Evolutionary conservation across 1,140 invertebrate genomes (phyloP).

Genomic region (Argopecten irradians): DNA sequence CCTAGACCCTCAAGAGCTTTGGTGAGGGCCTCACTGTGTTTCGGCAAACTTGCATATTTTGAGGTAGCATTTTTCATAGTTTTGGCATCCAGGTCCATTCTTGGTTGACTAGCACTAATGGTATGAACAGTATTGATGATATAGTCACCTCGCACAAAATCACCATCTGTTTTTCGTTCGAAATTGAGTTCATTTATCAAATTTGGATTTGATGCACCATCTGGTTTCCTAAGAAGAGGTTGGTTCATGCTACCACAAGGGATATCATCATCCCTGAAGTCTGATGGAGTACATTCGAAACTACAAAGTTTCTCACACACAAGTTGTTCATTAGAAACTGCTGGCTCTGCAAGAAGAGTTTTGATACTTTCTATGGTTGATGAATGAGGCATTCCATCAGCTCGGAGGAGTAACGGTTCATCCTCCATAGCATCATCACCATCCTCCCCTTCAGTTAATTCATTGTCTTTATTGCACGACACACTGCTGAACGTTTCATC

Average conservation of each 20-base stretch:
- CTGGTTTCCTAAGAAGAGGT: slow-evolving; percentile 82
- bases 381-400: slow-evolving; percentile 29
- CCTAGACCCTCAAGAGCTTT: slow-evolving; percentile 32
- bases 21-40: slow-evolving; percentile 30
- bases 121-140: slow-evolving; percentile 55
- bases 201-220: slow-evolving; percentile 93
- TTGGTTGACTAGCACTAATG: slow-evolving; percentile 57
- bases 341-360: slow-evolving; percentile 53
- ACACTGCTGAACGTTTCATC: slow-evolving; percentile 73
- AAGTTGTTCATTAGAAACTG: slow-evolving; percentile 33
- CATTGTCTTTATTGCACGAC: slow-evolving; percentile 61
- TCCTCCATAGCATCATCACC: slow-evolving; percentile 36
- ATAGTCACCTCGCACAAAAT: slow-evolving; percentile 54
- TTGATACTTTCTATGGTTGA: slow-evolving; percentile 57
- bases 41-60: slow-evolving; percentile 34
- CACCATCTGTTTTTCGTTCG: slow-evolving; percentile 47
- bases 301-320: slow-evolving; percentile 8
- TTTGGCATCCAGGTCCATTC: slow-evolving; percentile 36
- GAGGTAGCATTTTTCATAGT: slow-evolving; percentile 48
- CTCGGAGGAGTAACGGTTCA: slow-evolving; percentile 34
- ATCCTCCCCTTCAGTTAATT: slow-evolving; percentile 43
- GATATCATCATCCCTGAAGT: neutral
- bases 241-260: neutral
- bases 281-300: slow-evolving; percentile 1
- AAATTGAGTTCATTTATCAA: slow-evolving; percentile 76